Conservation (phyloP, 2,888 invertebrate species). For the Chalcis sispes region DNA sequence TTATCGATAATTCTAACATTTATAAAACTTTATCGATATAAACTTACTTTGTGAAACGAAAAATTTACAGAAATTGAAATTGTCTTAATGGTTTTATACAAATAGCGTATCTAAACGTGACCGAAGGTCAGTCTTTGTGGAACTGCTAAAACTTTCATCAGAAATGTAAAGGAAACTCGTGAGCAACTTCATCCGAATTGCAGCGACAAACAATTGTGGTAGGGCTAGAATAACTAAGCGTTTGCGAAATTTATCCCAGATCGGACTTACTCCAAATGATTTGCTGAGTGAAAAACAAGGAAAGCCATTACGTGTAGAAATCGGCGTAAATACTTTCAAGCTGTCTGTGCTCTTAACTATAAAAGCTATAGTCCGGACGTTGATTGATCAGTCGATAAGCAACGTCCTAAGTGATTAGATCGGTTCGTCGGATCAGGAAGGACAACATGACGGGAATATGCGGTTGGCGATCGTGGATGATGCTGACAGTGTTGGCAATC, state of each 20-base stretch:
- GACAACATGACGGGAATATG: constrained; percentile 60
- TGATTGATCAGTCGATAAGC: constrained; percentile 68
- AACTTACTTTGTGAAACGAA: not conserved
- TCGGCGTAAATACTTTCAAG: constrained; percentile 53
- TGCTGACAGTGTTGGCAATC: constrained; percentile 63
- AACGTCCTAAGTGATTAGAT: constrained; percentile 49
- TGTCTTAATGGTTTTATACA: not conserved
- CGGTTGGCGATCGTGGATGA: constrained; percentile 52
- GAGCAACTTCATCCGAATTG: constrained; percentile 8
- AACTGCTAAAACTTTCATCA: constrained; percentile 30
- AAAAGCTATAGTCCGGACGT: constrained; percentile 68
- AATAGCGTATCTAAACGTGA: constrained; percentile 30
- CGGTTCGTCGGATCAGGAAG: constrained; percentile 60
- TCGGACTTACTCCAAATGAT: constrained; percentile 18
- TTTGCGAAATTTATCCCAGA: constrained; percentile 43
- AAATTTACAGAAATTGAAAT: constrained; percentile 5
- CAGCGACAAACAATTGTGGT: constrained; percentile 16
- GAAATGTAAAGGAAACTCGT: constrained; percentile 4
- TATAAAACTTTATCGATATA: not conserved
- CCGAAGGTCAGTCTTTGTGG: constrained; percentile 23
- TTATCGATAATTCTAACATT: not conserved
- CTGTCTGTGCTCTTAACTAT: constrained; percentile 64
- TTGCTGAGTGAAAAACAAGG: constrained; percentile 62
- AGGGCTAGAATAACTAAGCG: not conserved
- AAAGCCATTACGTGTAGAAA: constrained; percentile 72